Base-by-base conservation (phyloP, 35 echinoderm and acorn worm species). In the Apostichopus japonicus region DNA sequence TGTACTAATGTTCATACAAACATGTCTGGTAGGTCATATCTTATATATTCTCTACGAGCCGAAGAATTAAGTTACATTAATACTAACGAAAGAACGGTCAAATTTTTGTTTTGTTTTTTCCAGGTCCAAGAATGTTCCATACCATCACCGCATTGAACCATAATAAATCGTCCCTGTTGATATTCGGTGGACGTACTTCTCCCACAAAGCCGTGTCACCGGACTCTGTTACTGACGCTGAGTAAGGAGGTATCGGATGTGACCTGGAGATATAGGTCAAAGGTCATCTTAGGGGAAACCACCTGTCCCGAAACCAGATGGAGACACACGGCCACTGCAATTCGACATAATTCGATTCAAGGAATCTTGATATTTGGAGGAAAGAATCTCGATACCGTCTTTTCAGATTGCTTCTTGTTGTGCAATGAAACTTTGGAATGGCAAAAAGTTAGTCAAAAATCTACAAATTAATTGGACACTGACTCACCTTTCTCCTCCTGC, bases 171-270 rank as follows among this genome's bases (percentile, higher is more conserved):
- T 72, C 72, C 15, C 84, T 95, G 15, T 80, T 98, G 16, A 5
- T 98, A 13, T 98, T 96, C 88, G 97, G 94, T 87, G 97, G 97
- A 8, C 77, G 97, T n/a, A 98, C 78, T 4, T 98, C 97, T 3
- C 97, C 97, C 6, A 77, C 97, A 11, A 96, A 96, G 87, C 94
- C 97, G 23, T 92, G 77, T 23, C 24, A 79, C 6, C 55, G 55
- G 56, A 81, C 91, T 1, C 10, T 87, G 13, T 55, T 98, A 11
- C 54, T 98, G 0, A 88, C 57, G 67, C 51, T 95, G 8, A 70
- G 65, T 16, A 95, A 54, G 53, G 2, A 44, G 33, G 55, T 24
- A 17, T 55, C 23, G 21, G 27, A 82, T 54, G 4, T 17, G 55
- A 24, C 16, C 65, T 83, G 65, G 56, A 24, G 5, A 24, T 95